Evolutionary conservation across 2,888 invertebrate genomes (phyloP).

Genomic region (Anticlea derivata): DNA sequence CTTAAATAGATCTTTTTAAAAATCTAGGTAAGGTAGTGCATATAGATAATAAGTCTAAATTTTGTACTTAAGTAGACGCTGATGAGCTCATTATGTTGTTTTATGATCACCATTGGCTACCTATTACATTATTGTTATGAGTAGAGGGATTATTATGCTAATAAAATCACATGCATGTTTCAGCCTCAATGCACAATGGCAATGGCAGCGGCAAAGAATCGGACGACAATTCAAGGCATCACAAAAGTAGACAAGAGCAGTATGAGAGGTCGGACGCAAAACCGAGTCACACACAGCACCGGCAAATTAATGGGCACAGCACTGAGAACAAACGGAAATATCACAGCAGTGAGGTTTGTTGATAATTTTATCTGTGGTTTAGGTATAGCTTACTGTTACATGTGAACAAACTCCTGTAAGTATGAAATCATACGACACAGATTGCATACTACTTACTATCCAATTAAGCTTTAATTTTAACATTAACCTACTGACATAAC

Average conservation of each 20-base stretch:
- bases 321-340: constrained; percentile 65
- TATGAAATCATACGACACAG: neutral
- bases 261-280: constrained; percentile 43
- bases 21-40: too few relatives aligned
- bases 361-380: constrained; percentile 24
- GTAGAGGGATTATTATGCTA: neutral
- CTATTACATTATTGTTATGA: too few relatives aligned
- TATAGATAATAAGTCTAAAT: too few relatives aligned
- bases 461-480: too few relatives aligned
- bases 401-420: neutral
- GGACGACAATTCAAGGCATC: constrained; percentile 55
- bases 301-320: constrained; percentile 62
- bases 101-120: too few relatives aligned
- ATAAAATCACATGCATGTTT: constrained; percentile 26
- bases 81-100: too few relatives aligned
- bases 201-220: constrained; percentile 65
- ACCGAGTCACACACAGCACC: constrained; percentile 41
- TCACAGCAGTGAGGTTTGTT: constrained; percentile 72
- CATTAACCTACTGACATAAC: too few relatives aligned
- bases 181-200: constrained; percentile 66
- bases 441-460: neutral
- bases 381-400: neutral
- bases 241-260: constrained; percentile 48
- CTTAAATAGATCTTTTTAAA: too few relatives aligned
- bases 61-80: too few relatives aligned